Evolutionary conservation across 2,797 vertebrate genomes (phyloP).

Genomic region (Falco columbarius): DNA sequence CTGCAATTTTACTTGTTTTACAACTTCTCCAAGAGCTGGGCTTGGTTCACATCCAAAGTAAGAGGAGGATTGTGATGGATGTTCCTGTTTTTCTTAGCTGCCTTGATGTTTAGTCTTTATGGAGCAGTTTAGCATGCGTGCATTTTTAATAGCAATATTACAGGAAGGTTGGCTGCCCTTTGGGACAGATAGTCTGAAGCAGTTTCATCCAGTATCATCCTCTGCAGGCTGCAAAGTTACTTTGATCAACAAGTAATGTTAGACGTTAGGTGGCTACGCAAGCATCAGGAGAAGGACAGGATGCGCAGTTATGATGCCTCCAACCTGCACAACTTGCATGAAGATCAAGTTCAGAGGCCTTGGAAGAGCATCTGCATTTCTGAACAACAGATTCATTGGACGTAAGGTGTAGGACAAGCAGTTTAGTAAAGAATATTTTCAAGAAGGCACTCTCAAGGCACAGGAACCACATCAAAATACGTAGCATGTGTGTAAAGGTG

Average conservation of each 20-base stretch:
- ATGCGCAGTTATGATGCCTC: not conserved
- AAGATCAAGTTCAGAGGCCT: fast-evolving
- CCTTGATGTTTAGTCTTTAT: not conserved
- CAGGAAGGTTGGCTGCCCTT: not conserved
- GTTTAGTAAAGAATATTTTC: not conserved
- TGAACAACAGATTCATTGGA: not conserved
- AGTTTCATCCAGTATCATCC: not conserved
- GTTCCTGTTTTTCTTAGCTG: not conserved
- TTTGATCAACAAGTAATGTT: not conserved
- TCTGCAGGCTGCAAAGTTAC: not conserved
- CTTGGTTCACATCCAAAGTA: not conserved
- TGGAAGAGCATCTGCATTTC: not conserved
- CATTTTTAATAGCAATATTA: not conserved
- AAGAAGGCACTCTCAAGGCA: not conserved
- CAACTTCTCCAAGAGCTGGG: not conserved
- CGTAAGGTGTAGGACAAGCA: not conserved
- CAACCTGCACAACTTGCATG: not conserved
- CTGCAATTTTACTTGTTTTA: not conserved
- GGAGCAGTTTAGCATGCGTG: not conserved
- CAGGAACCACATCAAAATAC: not conserved
- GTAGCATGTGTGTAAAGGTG: not conserved
- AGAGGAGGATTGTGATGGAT: not conserved
- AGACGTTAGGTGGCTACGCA: not conserved
- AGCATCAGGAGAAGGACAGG: not conserved
- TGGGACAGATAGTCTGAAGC: not conserved